These are phyloP conservation scores for Ardeotis arabs DNA, from an alignment of 2,113 vertebrate species.

Conservation along the genomic window DNA sequence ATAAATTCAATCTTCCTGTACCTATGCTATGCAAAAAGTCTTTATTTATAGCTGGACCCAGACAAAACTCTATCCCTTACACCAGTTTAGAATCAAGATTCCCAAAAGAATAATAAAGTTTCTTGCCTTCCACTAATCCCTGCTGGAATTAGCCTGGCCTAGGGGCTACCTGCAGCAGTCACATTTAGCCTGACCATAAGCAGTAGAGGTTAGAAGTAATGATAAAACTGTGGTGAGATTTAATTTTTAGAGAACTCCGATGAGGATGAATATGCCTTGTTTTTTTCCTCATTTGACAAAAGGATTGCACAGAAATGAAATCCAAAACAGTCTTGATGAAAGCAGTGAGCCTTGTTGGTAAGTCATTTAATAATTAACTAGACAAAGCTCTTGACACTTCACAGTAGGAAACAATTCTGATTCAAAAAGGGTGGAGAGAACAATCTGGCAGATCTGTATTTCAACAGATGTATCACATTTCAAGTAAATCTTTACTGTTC, in stretches of 20 bases:
- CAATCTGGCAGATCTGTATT: neutral
- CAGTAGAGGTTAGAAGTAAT: neutral
- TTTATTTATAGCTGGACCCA: neutral
- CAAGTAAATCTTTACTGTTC: slow-evolving; percentile 29
- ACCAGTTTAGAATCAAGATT: neutral
- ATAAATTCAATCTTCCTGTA: neutral
- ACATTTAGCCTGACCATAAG: neutral
- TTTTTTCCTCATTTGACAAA: neutral
- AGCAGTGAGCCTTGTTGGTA: neutral
- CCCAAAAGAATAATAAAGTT: neutral
- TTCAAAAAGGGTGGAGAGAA: slow-evolving; percentile 21
- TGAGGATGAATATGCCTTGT: neutral
- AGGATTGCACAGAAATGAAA: slow-evolving; percentile 5
- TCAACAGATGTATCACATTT: neutral
- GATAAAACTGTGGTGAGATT: neutral
- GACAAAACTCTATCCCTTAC: neutral
- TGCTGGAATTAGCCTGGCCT: neutral
- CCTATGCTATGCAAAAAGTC: neutral
- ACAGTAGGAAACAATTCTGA: slow-evolving; percentile 5
- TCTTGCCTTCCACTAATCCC: neutral
- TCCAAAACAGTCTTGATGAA: neutral
- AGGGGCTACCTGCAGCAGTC: neutral
- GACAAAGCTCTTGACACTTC: slow-evolving; percentile 38
- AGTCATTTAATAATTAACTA: slow-evolving; percentile 21
- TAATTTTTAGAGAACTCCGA: neutral